Evolutionary conservation across 2,888 invertebrate genomes (phyloP).

Genomic region (Asteroscopus sphinx): DNA sequence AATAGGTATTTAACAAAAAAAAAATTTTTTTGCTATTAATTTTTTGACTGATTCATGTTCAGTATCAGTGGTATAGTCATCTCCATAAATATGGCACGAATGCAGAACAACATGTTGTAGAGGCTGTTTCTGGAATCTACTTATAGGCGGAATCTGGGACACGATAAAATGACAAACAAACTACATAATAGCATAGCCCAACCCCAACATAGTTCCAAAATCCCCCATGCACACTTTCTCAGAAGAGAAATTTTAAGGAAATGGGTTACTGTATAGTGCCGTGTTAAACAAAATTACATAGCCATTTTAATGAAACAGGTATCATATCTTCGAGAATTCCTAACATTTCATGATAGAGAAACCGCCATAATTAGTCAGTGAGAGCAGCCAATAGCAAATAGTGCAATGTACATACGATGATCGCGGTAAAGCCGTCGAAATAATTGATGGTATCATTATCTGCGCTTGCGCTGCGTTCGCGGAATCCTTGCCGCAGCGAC

Average conservation of each 20-base stretch:
- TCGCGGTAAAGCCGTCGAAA: conserved; percentile 32
- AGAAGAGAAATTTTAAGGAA: conserved; percentile 28
- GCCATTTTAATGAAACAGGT: conserved; percentile 57
- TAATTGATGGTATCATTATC: conserved; percentile 51
- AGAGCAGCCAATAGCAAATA: conserved; percentile 56
- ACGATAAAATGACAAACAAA: no score
- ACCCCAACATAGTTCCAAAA: background rate
- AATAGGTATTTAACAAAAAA: no score
- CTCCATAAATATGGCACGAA: no score
- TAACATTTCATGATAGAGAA: conserved; percentile 47
- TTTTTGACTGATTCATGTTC: no score
- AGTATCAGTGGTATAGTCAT: no score
- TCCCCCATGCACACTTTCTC: conserved; percentile 5
- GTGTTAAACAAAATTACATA: conserved; percentile 38
- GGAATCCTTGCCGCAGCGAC: conserved; percentile 59
- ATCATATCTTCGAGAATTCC: conserved; percentile 61
- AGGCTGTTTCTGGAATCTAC: no score
- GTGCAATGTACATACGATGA: conserved; percentile 37
- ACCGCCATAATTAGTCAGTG: conserved; percentile 55
- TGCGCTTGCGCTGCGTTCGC: conserved; percentile 50
- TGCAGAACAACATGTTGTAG: no score
- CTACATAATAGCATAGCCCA: background rate
- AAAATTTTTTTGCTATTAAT: no score
- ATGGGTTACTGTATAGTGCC: conserved; percentile 32
- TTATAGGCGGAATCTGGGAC: no score